Percentiles rank a stretch among this genome's conserved stretches.
Evolutionary conservation across 1,140 invertebrate genomes (phyloP).

Genomic region (Drosophila kurseongensis): DNA sequence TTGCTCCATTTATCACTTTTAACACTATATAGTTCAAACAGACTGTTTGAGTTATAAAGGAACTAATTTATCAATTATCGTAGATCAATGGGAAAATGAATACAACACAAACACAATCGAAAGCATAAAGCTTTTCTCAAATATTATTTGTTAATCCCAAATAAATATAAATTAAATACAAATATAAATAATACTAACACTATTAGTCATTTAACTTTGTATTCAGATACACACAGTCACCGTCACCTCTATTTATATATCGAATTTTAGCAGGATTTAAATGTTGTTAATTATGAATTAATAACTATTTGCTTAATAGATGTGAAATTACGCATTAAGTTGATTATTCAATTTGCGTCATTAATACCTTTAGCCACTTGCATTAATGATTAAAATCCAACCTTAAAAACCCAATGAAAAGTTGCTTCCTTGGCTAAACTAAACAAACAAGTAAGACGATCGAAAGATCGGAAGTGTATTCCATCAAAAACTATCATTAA

Average conservation of each 20-base stretch:
- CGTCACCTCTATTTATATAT: slow-evolving; percentile 14
- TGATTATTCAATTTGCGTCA: slow-evolving; percentile 22
- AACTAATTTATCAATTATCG: slow-evolving; percentile 46
- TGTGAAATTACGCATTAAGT: not conserved
- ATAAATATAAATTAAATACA: slow-evolving; percentile 24
- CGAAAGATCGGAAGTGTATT: slow-evolving; percentile 15
- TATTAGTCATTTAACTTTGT: not conserved
- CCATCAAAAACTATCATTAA: slow-evolving; percentile 21
- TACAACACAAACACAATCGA: slow-evolving; percentile 8
- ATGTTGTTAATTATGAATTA: slow-evolving; percentile 4
- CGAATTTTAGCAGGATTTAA: not conserved
- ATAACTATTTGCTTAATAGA: slow-evolving; percentile 9
- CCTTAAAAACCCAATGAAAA: slow-evolving; percentile 7
- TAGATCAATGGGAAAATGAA: slow-evolving; percentile 32
- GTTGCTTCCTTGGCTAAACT: not conserved
- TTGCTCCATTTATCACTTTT: slow-evolving; percentile 38
- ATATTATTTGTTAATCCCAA: slow-evolving; percentile 29
- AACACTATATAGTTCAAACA: slow-evolving; percentile 32
- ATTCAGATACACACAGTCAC: not conserved
- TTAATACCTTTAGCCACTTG: not conserved
- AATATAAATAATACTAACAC: not conserved
- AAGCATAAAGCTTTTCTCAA: slow-evolving; percentile 24
- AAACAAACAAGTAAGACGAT: slow-evolving; percentile 12
- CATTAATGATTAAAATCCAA: slow-evolving; percentile 8
- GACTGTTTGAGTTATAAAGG: not conserved